Evolutionary conservation across 2,113 vertebrate species (phyloP).

Genomic region (Sisor rabdophorus): DNA sequence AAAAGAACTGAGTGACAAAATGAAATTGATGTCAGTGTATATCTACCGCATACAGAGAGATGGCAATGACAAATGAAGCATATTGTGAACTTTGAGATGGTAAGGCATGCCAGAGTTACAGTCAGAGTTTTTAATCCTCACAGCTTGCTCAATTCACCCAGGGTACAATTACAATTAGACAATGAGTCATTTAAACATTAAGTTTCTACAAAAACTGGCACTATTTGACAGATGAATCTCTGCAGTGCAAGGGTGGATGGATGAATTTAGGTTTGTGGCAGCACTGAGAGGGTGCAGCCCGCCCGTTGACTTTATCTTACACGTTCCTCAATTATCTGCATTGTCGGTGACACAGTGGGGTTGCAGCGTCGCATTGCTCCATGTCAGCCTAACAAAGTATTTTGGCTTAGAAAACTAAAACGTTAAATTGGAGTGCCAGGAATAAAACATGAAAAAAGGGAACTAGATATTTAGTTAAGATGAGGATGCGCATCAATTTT

Average conservation of each 20-base stretch:
- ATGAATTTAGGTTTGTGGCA: conserved; percentile 35
- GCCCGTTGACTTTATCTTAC: conserved; percentile 37
- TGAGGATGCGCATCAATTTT: too few species aligned
- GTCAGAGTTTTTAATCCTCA: neutral
- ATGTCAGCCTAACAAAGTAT: conserved; percentile 3
- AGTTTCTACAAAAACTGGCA: neutral
- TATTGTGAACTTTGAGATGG: neutral
- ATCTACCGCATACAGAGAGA: conserved; percentile 7
- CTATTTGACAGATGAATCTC: neutral
- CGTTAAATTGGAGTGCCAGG: neutral
- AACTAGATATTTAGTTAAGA: too few species aligned
- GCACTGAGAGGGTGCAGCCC: conserved; percentile 13
- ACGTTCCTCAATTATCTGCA: conserved; percentile 21
- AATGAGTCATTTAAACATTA: conserved; percentile 38
- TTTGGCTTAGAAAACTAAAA: neutral
- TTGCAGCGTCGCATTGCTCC: conserved; percentile 6
- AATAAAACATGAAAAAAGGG: conserved; percentile 20
- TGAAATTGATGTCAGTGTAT: too few species aligned
- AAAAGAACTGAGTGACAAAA: too few species aligned
- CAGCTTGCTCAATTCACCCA: neutral
- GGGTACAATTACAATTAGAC: conserved; percentile 23
- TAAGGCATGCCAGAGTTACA: neutral
- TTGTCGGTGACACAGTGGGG: conserved; percentile 34
- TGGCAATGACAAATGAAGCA: neutral
- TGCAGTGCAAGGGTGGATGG: conserved; percentile 27